phyloP scores from a whole-genome alignment of 2,888 invertebrate genomes.

The Apantesis nais region DNA sequence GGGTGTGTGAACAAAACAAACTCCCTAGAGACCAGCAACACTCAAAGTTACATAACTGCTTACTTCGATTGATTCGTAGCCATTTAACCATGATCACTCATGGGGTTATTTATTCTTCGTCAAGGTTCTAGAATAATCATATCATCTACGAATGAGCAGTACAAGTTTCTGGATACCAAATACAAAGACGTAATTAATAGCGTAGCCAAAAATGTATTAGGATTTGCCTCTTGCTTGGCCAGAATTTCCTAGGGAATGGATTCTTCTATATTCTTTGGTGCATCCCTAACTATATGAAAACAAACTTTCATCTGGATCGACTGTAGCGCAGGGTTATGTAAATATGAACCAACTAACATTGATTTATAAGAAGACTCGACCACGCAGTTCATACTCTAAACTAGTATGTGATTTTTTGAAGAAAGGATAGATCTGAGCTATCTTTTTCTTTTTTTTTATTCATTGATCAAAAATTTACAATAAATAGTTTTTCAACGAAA shows the following conservation, averaged over 20 bases:
- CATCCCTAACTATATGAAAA: too few species aligned
- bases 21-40: conserved; percentile 9
- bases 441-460: too few species aligned
- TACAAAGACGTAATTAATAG: neutral
- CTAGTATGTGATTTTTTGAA: neutral
- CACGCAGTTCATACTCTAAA: neutral
- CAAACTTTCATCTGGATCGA: neutral
- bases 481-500: too few species aligned
- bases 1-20: neutral
- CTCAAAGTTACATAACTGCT: conserved; percentile 2
- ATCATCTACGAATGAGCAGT: neutral
- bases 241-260: too few species aligned
- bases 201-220: neutral
- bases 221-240: too few species aligned
- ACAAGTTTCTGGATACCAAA: neutral
- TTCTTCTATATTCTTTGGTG: too few species aligned
- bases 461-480: too few species aligned
- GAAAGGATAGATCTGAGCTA: neutral
- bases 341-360: too few species aligned
- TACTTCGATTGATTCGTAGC: conserved; percentile 9
- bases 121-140: neutral
- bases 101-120: neutral
- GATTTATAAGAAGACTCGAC: neutral
- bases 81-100: conserved; percentile 2
- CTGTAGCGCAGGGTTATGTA: too few species aligned